phyloP scores from a whole-genome alignment of 2,113 vertebrate species.

The Phalacrocorax aristotelis region DNA sequence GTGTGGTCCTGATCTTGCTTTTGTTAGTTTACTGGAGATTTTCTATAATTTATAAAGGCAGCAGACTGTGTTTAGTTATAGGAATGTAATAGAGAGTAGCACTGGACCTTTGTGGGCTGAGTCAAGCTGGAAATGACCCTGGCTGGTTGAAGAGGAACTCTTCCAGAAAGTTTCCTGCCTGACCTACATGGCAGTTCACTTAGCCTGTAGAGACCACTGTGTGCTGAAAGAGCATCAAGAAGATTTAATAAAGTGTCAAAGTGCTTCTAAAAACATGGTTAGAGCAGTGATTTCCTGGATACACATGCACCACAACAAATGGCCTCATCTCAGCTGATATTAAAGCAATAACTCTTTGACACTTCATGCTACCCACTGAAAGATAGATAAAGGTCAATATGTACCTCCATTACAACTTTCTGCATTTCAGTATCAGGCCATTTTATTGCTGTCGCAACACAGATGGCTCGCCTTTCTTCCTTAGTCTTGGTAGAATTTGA shows the following conservation, averaged over 20 bases:
- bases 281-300: slow-evolving; percentile 58
- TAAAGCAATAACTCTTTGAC: slow-evolving; percentile 81
- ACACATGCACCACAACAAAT: slow-evolving; percentile 50
- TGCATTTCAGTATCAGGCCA: slow-evolving; percentile 67
- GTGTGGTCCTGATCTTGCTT: neutral
- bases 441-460: slow-evolving; percentile 62
- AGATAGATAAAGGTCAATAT: slow-evolving; percentile 77
- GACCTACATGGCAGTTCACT: neutral
- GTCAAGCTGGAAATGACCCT: neutral
- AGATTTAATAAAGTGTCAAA: slow-evolving; percentile 68
- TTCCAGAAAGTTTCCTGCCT: slow-evolving; percentile 17
- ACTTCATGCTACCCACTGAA: slow-evolving; percentile 63
- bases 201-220: slow-evolving; percentile 24
- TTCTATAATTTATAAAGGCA: neutral
- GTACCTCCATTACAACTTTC: slow-evolving; percentile 74
- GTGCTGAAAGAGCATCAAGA: slow-evolving; percentile 37
- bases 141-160: neutral
- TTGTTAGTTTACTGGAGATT: neutral
- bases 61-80: neutral
- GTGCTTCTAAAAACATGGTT: slow-evolving; percentile 55
- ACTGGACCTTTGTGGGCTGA: neutral
- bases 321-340: slow-evolving; percentile 69
- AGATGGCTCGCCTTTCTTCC: slow-evolving; percentile 50
- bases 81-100: neutral
- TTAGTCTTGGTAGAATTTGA: slow-evolving; percentile 63